Evolutionary conservation across 2,113 vertebrate species (phyloP).

Genomic region (Paralichthys olivaceus): DNA sequence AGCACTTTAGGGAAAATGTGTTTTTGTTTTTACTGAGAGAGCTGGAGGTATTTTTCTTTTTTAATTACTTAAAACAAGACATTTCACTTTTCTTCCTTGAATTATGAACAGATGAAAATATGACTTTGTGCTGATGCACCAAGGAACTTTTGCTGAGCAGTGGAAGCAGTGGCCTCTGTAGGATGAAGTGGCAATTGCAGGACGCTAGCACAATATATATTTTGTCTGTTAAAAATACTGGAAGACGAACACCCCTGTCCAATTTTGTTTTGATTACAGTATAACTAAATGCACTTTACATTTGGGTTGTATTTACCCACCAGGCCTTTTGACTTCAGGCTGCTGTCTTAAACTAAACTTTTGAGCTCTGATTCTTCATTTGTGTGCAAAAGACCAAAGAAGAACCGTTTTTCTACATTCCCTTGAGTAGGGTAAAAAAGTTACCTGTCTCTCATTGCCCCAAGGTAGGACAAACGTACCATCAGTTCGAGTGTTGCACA

Average conservation of each 20-base stretch:
- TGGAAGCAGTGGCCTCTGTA: not conserved
- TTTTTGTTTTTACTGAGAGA: not conserved
- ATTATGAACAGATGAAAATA: not conserved
- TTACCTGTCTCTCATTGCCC: slow-evolving; percentile 33
- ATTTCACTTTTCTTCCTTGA: not conserved
- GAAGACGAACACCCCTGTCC: no score
- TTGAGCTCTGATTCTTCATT: not conserved
- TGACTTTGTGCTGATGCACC: not conserved
- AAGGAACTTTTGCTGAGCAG: not conserved
- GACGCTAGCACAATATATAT: not conserved
- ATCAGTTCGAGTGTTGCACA: slow-evolving; percentile 7
- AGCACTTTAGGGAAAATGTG: no score
- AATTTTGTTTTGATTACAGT: no score
- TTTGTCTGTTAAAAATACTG: no score
- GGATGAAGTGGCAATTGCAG: not conserved
- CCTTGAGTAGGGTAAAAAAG: not conserved
- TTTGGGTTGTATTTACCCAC: no score
- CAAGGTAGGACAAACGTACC: slow-evolving; percentile 44
- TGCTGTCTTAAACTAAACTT: not conserved
- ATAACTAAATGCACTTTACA: no score
- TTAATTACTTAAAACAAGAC: not conserved
- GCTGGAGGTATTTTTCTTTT: not conserved
- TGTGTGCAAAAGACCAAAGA: not conserved
- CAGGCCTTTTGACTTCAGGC: not conserved
- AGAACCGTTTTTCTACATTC: not conserved